Conservation (phyloP, 2,888 invertebrate species). For the Fragum sueziense region DNA sequence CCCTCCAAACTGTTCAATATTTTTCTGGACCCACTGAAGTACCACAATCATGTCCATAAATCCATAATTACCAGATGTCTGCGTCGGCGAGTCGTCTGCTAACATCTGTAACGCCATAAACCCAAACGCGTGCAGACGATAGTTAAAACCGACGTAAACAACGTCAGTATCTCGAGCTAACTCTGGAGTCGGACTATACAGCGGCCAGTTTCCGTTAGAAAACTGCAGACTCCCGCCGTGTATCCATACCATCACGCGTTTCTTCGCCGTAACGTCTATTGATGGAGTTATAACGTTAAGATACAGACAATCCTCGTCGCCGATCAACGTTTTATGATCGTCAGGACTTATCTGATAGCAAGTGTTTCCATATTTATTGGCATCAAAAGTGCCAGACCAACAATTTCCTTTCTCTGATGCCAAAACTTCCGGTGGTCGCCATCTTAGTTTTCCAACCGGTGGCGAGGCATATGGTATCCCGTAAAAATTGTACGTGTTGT, state of each 20-base stretch:
- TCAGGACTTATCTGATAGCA: constrained; percentile 62
- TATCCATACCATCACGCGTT: constrained; percentile 79
- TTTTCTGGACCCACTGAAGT: constrained; percentile 69
- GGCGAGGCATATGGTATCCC: constrained; percentile 72
- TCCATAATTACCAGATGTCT: constrained; percentile 72
- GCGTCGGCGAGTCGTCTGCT: constrained; percentile 56
- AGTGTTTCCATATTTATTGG: constrained; percentile 57
- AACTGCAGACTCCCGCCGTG: constrained; percentile 75
- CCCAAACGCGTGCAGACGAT: constrained; percentile 88
- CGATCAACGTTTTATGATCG: constrained; percentile 45
- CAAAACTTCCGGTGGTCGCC: constrained; percentile 61
- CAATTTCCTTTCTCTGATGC: constrained; percentile 54
- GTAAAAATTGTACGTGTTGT: constrained; percentile 61
- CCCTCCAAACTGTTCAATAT: constrained; percentile 72
- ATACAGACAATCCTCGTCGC: constrained; percentile 63
- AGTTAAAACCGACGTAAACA: constrained; percentile 93
- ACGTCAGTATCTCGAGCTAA: constrained; percentile 91
- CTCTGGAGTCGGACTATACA: constrained; percentile 87
- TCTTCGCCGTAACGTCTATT: constrained; percentile 58
- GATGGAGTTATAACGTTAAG: constrained; percentile 76
- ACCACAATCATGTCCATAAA: constrained; percentile 72
- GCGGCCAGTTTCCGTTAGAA: constrained; percentile 65
- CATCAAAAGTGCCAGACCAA: constrained; percentile 64
- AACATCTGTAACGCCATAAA: constrained; percentile 87
- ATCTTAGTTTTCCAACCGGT: constrained; percentile 58